Conservation (phyloP, 1,140 invertebrate species). For the Antheraea pernyi region DNA sequence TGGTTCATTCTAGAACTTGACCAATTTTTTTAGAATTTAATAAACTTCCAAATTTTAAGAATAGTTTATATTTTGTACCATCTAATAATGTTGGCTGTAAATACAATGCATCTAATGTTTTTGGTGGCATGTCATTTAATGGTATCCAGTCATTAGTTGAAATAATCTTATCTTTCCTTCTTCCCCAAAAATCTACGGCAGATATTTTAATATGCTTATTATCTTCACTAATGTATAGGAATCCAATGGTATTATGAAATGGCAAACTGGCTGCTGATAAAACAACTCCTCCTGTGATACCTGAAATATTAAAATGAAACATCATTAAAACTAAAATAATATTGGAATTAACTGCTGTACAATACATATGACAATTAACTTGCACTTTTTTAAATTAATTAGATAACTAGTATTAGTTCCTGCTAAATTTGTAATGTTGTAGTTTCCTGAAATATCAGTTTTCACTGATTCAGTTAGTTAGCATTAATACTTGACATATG, state of each 20-base stretch:
- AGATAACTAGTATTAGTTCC: too few relatives aligned
- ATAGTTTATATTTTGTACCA: slow-evolving; percentile 64
- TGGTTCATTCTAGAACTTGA: slow-evolving; percentile 54
- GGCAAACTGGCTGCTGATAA: slow-evolving; percentile 61
- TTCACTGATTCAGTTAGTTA: too few relatives aligned
- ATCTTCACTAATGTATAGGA: slow-evolving; percentile 79
- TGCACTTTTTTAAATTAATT: too few relatives aligned
- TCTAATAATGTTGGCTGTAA: slow-evolving; percentile 52
- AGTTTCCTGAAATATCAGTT: too few relatives aligned
- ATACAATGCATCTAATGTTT: slow-evolving; percentile 56
- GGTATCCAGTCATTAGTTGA: slow-evolving; percentile 71
- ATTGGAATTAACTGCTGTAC: too few relatives aligned
- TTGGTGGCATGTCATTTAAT: slow-evolving; percentile 60
- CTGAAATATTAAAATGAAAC: slow-evolving; percentile 48
- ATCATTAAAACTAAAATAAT: background rate
- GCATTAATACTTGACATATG: too few relatives aligned
- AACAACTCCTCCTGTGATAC: slow-evolving; percentile 56
- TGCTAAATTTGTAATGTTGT: too few relatives aligned
- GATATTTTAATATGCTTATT: slow-evolving; percentile 77
- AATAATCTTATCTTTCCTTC: slow-evolving; percentile 73
- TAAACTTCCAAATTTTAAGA: slow-evolving; percentile 58
- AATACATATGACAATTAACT: too few relatives aligned
- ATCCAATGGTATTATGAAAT: slow-evolving; percentile 78
- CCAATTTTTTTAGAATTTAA: slow-evolving; percentile 54
- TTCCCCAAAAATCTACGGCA: slow-evolving; percentile 80